Evolutionary conservation across 1,140 invertebrate species (phyloP), one percentile per base, ranked within the genome.

Genomic region (Agrilus planipennis): DNA sequence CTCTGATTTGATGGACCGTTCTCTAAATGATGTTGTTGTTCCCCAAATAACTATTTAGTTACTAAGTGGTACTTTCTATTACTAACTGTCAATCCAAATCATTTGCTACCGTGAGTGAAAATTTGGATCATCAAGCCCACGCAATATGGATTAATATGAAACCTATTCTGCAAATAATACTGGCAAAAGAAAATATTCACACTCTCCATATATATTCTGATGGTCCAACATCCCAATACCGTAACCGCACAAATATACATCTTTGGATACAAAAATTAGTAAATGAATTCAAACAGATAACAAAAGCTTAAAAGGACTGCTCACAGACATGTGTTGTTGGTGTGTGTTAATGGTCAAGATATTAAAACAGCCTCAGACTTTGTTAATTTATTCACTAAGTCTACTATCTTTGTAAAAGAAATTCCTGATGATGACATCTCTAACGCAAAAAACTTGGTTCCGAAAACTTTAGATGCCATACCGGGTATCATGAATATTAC

Each of bases 111-210:
- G 45, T 62, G 6, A 58, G 57, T 43, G 48, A 59, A 27, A 55
- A 53, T 50, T 49, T 56, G 23, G 45, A 50, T 17, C 53, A 62
- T 45, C 51, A 55, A 37, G 54, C 62, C 34, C 44, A 49, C 43
- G 53, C 54, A 2, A 50, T 63, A 43, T 62, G 56, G 54, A 57
- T 47, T 44, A 55, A 64, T 46, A 29, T 61, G 25, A 48, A 56
- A 47, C 50, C 54, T 36, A 48, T 53, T 6, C 37, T 64, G 41
- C n/a, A 44, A 27, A 48, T 31, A 41, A 52, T 51, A 15, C 47
- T 44, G 44, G 39, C 37, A 51, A 51, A 42, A 17, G 50, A 31
- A 25, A 34, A 44, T 19, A 34, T 50, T 35, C 21, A 37, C 34
- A 55, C 42, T 11, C 17, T 58, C 29, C 48, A 57, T 46, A 42